Base-by-base conservation (phyloP, 2,113 vertebrate species). In the Menura novaehollandiae region DNA sequence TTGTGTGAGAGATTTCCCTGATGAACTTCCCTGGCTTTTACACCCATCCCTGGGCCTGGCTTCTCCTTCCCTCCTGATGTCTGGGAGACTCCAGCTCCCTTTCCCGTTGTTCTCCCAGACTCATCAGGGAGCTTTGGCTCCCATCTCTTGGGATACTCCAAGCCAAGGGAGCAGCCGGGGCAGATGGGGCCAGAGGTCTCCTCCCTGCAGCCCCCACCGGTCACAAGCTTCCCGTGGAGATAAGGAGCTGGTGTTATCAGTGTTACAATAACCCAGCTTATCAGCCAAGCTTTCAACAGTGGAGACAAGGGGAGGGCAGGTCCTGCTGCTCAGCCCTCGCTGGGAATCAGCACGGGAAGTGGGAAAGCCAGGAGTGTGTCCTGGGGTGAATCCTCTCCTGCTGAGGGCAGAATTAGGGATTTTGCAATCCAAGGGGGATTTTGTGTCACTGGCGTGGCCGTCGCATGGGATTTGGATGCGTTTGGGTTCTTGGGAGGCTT, bases 361-460 rank as follows among this genome's bases (percentile, higher is more conserved):
- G 5, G 39, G 52, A 74, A 15, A 52, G 26, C 5, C 64, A 14
- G 41, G 55, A 55, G 52, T 0, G 23, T 39, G 35, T 84, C 76
- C 56, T 23, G 87, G 33, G 79, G 11, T 28, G n/a, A 46, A 20
- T 2, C 16, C 8, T 32, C 41, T 43, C 28, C 51, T 43, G 64
- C 7, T 1, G 32, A 7, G 19, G 2, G 35, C 26, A 32, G 17
- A n/a, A 3, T 1, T 1, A 0, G 0, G 17, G 49, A 4, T 8
- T 33, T 17, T 12, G 62, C 43, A 23, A 4, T 23, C 14, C 4
- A 3, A n/a, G 33, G 44, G 33, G 44, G 23, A 20, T 69, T 17
- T 20, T 14, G 49, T 71, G 64, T 33, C 23, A 1, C 51, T 35
- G 6, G 58, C 5, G 1, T 4, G 43, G 27, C 39, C 2, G 14